Evolutionary conservation across 2,888 invertebrate species (phyloP), one percentile per base, ranked within the genome.

Genomic region (Aphidoletes aphidimyza): DNA sequence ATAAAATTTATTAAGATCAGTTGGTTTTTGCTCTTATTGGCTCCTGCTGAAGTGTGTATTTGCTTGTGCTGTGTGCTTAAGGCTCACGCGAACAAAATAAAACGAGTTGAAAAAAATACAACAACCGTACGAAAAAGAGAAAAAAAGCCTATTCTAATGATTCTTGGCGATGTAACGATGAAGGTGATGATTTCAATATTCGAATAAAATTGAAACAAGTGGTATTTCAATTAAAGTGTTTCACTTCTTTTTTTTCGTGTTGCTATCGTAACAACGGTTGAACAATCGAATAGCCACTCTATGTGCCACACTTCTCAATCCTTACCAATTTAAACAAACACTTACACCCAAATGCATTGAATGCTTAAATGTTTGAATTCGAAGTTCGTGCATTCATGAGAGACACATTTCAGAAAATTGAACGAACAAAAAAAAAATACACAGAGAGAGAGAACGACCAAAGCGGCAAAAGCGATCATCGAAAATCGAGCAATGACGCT

Each of bases 121-220:
- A 9, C 2, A 49, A 49, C 6, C 11, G 17, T 42, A 42, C 6
- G 49, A 9, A 49, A 19, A 54, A 17, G 26, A 3, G 6, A 54
- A n/a, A 17, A 54, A 54, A 22, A 22, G 22, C 19, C n/a, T 26
- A 54, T 54, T 54, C 22, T 6, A 47, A 47, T 47, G 47, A 54
- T 54, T 54, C 54, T 54, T 54, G 54, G 54, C 19, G 49, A n/a
- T 81, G 37, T 81, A 37, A 37, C 36, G 81, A 81, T 37, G 81
- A 81, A 37, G 81, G 81, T 81, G 81, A 81, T 81, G 81, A 81
- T 36, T 8, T 81, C 22, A 8, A 54, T 39, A 81, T 22, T 22
- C 37, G 37, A 36, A 81, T 37, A 81, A 81, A 81, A 81, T 81
- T 37, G 81, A 81, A 81, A 81, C 81, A 81, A 81, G 81, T 81